Base-by-base conservation (phyloP, 2,797 vertebrate genomes). In the Sebastes nivosus region DNA sequence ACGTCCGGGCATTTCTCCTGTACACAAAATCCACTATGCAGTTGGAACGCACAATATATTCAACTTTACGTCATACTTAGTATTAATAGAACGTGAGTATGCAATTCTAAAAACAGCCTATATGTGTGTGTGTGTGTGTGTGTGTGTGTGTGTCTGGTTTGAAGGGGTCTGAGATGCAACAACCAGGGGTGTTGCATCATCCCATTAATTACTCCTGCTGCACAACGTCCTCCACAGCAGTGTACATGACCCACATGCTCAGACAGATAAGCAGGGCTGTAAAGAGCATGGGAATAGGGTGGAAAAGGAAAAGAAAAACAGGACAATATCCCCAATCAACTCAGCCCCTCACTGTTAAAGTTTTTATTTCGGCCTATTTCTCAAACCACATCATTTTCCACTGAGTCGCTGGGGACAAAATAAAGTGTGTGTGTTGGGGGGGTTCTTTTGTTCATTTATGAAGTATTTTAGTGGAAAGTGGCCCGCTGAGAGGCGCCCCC, bases 161-260 rank as follows among this genome's bases (percentile, higher is more conserved):
- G 20, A 72, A 63, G 50, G 59, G 67, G 71, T 78, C 76, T 72
- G 75, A 85, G 80, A 89, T 77, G 82, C 81, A 83, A 85, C 81
- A 85, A 86, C 89, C 81, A 79, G 74, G 79, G 87, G 72, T 89
- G 77, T 92, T 92, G 87, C 87, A 94, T 92, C 90, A 89, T 89
- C 89, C 87, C 81, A 91, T 90, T 94, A 94, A 94, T 94, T 89
- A 93, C 90, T 90, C 86, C 87, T 85, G 74, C 77, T 83, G 73
- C 84, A 90, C 85, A 83, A 74, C 81, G 83, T 86, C 88, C 82
- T 89, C 80, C 80, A 84, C 83, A 75, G 74, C 76, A 88, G 85
- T 81, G 77, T 87, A 29, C 72, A 89, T 87, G 87, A 88, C 90
- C 94, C 92, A 88, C 89, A 87, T 90, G 88, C 75, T 88, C 84